phyloP scores from a whole-genome alignment of 2,888 invertebrate species.

The Nasonovia ribisnigri region DNA sequence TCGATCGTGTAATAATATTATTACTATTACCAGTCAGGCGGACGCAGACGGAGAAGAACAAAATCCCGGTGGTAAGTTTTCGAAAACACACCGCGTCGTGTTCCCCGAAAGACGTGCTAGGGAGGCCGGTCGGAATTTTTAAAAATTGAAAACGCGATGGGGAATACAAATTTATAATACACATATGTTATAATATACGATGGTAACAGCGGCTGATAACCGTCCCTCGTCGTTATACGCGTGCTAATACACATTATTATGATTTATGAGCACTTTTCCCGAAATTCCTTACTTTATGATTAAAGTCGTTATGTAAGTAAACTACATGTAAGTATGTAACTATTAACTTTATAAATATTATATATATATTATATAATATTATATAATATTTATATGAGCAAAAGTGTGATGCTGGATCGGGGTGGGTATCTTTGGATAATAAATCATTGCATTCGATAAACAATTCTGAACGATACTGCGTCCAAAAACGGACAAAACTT shows the following conservation, averaged over 20 bases:
- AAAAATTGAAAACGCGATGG: background rate
- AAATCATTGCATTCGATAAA: background rate
- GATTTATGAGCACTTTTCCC: slow-evolving; percentile 5
- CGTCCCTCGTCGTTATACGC: background rate
- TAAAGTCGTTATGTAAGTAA: background rate
- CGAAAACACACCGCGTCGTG: background rate
- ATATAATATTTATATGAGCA: background rate
- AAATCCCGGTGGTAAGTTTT: background rate
- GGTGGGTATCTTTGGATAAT: background rate
- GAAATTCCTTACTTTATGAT: background rate
- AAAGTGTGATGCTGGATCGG: background rate
- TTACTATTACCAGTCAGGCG: background rate
- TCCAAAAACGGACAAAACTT: background rate
- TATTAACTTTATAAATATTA: background rate
- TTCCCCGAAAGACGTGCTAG: background rate
- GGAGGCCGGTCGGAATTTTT: background rate
- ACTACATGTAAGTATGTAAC: background rate
- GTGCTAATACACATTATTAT: slow-evolving; percentile 2
- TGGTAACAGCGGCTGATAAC: background rate
- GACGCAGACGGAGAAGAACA: background rate
- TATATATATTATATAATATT: background rate
- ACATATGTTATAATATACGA: background rate
- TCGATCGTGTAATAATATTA: background rate
- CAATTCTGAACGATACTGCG: background rate
- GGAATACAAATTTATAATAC: background rate